phyloP scores from a whole-genome alignment of 2,888 invertebrate species.

The Megamerina dolium region DNA sequence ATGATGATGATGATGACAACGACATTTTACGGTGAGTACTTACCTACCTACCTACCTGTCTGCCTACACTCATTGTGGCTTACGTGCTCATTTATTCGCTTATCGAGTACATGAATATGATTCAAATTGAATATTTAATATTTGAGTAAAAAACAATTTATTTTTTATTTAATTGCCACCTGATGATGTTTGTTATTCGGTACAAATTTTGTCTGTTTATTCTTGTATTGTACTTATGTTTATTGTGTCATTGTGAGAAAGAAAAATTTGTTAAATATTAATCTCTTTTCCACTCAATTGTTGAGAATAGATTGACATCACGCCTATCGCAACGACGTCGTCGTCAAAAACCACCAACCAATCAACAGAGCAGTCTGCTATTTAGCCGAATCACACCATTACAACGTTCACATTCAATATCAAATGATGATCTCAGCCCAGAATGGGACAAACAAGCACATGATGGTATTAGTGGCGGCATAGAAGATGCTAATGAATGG shows the following conservation, averaged over 20 bases:
- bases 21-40: conserved; percentile 42
- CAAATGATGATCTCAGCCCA: conserved; percentile 53
- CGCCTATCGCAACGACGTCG: conserved; percentile 37
- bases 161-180: conserved; percentile 14
- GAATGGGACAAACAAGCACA: conserved; percentile 36
- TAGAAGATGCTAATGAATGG: conserved; percentile 58
- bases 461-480: conserved; percentile 37
- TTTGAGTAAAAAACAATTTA: conserved; percentile 3
- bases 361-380: too few species aligned
- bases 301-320: conserved; percentile 34
- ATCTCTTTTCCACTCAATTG: conserved; percentile 1
- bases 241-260: neutral
- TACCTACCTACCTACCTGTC: too few species aligned
- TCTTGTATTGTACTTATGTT: neutral
- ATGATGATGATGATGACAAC: conserved; percentile 21
- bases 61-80: too few species aligned
- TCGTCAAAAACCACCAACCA: conserved; percentile 40
- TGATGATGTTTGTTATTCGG: conserved; percentile 3
- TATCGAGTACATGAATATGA: conserved; percentile 4
- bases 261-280: too few species aligned
- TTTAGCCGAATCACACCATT: conserved; percentile 20
- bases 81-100: too few species aligned
- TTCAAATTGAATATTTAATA: conserved; percentile 14
- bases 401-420: conserved; percentile 46
- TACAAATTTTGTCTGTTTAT: neutral